Conservation (phyloP, 2,888 invertebrate genomes). For the Cataglyphis livida region DNA sequence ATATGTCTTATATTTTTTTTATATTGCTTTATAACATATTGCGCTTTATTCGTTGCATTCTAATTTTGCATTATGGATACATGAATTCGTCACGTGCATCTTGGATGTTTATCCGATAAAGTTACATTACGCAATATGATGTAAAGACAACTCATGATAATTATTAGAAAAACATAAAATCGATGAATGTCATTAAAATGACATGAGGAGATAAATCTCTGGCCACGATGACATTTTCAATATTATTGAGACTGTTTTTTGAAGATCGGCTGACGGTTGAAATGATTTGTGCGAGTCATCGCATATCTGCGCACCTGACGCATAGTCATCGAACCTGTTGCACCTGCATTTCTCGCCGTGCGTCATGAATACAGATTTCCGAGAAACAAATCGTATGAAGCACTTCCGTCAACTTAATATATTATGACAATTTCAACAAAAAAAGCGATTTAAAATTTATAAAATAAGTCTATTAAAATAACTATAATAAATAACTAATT, state of each 20-base stretch:
- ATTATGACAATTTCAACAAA: background rate
- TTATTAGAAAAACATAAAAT: background rate
- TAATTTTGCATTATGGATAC: background rate
- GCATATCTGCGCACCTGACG: conserved; percentile 26
- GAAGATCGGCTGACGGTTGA: background rate
- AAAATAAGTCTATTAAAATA: background rate
- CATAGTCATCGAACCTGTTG: conserved; percentile 43
- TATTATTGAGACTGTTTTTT: background rate
- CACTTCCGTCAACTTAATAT: background rate
- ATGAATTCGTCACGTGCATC: background rate
- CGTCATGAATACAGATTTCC: conserved; percentile 34
- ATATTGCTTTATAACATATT: background rate
- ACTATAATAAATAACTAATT: too few species aligned
- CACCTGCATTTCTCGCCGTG: background rate
- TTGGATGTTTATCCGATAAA: background rate
- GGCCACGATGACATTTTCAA: background rate
- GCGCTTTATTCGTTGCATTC: background rate
- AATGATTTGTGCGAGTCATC: conserved; percentile 27
- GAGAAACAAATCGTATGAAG: background rate
- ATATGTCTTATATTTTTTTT: background rate
- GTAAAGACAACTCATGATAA: background rate
- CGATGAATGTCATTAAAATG: background rate
- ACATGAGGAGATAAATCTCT: background rate
- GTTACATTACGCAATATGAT: background rate
- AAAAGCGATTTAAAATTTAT: too few species aligned